A percentile compares a stretch with the other conserved stretches of the same genome.
Evolutionary conservation across 2,113 vertebrate species (phyloP).

Genomic region (Asarcornis scutulata): DNA sequence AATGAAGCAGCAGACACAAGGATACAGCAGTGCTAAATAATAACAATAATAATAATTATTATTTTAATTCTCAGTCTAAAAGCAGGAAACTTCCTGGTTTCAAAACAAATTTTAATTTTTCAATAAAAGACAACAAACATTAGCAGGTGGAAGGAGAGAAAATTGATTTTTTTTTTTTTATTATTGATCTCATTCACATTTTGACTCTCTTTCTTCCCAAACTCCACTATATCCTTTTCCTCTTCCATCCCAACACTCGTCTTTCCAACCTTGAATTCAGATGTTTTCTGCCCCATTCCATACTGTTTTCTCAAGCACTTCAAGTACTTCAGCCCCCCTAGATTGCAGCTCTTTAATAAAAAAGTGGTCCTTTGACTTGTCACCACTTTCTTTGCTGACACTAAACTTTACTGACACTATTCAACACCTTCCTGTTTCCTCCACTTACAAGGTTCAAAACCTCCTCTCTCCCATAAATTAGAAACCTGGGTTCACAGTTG

Average conservation of each 20-base stretch:
- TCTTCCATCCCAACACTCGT: not conserved
- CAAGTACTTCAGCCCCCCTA: not conserved
- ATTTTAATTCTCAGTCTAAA: not conserved
- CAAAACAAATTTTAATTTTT: not conserved
- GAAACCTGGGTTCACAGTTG: not conserved
- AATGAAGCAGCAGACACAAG: rapidly evolving
- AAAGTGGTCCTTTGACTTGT: not conserved
- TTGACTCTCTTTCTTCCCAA: not conserved
- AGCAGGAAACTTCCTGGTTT: not conserved
- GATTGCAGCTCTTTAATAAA: not conserved
- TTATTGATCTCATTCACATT: not conserved
- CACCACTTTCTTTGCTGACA: not conserved
- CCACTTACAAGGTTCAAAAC: not conserved
- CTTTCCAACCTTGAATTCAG: not conserved
- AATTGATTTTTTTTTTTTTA: not conserved
- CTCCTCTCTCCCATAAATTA: not conserved
- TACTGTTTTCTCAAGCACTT: not conserved
- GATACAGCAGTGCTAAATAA: not conserved
- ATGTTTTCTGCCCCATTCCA: not conserved
- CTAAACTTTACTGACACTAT: not conserved
- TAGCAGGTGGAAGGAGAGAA: not conserved
- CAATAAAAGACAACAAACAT: not conserved
- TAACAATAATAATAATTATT: too few relatives aligned
- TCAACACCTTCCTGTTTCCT: not conserved
- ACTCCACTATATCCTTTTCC: not conserved